Evolutionary conservation across 2,888 invertebrate species (phyloP), one percentile per base, ranked within the genome.

Genomic region (Pharmacophagus antenor): DNA sequence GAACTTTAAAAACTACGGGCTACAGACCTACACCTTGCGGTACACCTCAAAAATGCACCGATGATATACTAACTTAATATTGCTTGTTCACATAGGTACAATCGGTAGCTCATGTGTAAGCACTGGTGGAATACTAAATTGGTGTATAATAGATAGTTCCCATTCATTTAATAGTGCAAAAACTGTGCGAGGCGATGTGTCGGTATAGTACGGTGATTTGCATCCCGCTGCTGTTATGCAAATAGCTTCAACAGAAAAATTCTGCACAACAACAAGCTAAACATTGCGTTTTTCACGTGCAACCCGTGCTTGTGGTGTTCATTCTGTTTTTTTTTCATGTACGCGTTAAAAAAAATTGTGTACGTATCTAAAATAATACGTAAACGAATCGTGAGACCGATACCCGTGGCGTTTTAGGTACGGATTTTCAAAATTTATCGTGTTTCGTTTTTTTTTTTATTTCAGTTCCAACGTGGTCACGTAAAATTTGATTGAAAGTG

Each of bases 221-320:
- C 63, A 60, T 61, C 52, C 58, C 53, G 54, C 48, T 42, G 61
- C 63, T 58, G 62, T 60, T 65, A 65, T 66, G 66, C 65, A 66
- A 68, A 67, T 65, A 56, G 47, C 25, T 52, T 42, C 46, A 17
- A 44, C 52, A 63, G 59, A 61, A 65, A 66, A 62, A 65, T 63
- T 61, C 53, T 61, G 54, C 51, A 52, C 62, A 50, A 63, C 63
- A 61, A 31, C 55, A 51, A 41, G 58, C 65, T 63, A 63, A 66
- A 66, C 65, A 64, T 65, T 62, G 60, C 65, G 61, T 67, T 67
- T n/a, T 63, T 63, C 61, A 60, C 62, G 58, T 62, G 62, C 18
- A 55, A 57, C 58, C 46, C 41, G 47, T 22, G 56, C 51, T 59
- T 48, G 50, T 42, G 58, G 48, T 47, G 51, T 54, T 59, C 53